These are phyloP conservation scores for Engystomops pustulosus DNA, from an alignment of 2,113 vertebrate genomes.

Conservation along the genomic window DNA sequence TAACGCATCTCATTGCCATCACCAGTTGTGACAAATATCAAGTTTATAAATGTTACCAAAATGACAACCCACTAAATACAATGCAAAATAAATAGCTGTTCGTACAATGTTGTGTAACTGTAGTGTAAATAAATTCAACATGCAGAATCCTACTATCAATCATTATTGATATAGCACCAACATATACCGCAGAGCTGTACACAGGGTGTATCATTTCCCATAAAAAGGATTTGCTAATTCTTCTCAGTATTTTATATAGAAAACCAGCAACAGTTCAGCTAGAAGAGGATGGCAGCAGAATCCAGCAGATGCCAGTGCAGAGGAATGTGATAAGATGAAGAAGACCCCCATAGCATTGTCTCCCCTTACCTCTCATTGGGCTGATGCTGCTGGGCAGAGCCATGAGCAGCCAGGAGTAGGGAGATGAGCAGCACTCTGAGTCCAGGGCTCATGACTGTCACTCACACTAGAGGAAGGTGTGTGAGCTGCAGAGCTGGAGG, in stretches of 20 bases:
- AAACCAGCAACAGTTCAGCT: neutral
- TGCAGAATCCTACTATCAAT: no score
- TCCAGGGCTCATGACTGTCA: conserved; percentile 72
- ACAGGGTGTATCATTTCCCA: neutral
- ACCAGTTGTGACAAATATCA: no score
- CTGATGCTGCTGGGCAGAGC: conserved; percentile 71
- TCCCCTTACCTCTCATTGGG: conserved; percentile 74
- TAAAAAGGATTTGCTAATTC: neutral
- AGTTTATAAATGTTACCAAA: no score
- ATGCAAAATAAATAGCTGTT: neutral
- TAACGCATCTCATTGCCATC: no score
- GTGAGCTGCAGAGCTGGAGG: conserved; percentile 1
- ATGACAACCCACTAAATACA: neutral
- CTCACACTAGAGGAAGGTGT: conserved; percentile 57
- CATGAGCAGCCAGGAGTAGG: conserved; percentile 66
- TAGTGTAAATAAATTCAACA: no score
- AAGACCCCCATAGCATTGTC: neutral
- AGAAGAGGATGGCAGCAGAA: neutral
- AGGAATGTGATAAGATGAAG: neutral
- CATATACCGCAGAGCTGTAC: neutral
- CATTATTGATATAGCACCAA: neutral
- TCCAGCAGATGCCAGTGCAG: neutral
- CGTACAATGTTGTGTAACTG: no score
- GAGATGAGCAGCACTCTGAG: conserved; percentile 69
- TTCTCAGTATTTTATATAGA: no score